Conservation (phyloP, 1,140 invertebrate genomes). For the Physella acuta region DNA sequence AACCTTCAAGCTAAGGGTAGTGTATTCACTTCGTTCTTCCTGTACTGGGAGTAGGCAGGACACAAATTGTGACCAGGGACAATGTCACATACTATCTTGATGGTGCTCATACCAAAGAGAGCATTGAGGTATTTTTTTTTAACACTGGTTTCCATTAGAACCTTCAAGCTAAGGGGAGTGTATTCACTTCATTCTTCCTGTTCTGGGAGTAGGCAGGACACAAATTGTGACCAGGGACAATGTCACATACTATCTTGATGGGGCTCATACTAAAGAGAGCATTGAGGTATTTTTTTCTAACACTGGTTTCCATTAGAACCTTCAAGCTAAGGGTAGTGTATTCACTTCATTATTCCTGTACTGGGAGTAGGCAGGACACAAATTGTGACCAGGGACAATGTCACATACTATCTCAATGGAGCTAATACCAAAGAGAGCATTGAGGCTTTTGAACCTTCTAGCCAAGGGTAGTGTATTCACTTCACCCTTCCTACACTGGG, state of each 20-base stretch:
- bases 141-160: too few relatives aligned
- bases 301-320: too few relatives aligned
- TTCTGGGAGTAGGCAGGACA: slow-evolving; percentile 64
- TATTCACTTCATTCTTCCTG: slow-evolving; percentile 57
- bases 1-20: too few relatives aligned
- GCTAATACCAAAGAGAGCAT: slow-evolving; percentile 94
- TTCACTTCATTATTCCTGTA: slow-evolving; percentile 57
- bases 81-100: slow-evolving; percentile 77
- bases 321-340: too few relatives aligned
- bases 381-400: slow-evolving; percentile 45
- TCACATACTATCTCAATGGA: slow-evolving; percentile 84
- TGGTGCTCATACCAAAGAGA: slow-evolving; percentile 92
- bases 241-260: slow-evolving; percentile 81
- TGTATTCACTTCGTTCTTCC: slow-evolving; percentile 52
- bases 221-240: slow-evolving; percentile 56
- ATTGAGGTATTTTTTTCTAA: too few relatives aligned
- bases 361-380: slow-evolving; percentile 65
- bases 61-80: slow-evolving; percentile 57
- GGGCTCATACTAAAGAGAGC: slow-evolving; percentile 92
- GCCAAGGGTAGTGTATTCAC: too few relatives aligned
- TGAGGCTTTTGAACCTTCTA: too few relatives aligned
- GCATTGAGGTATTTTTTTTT: slow-evolving; percentile 80
- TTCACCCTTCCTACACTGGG: slow-evolving; percentile 61
- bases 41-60: slow-evolving; percentile 64
- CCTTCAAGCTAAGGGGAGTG: too few relatives aligned